Percentiles rank a stretch among this genome's conserved stretches.
phyloP scores from a whole-genome alignment of 1,140 invertebrate species.

The Drosophila nasuta region DNA sequence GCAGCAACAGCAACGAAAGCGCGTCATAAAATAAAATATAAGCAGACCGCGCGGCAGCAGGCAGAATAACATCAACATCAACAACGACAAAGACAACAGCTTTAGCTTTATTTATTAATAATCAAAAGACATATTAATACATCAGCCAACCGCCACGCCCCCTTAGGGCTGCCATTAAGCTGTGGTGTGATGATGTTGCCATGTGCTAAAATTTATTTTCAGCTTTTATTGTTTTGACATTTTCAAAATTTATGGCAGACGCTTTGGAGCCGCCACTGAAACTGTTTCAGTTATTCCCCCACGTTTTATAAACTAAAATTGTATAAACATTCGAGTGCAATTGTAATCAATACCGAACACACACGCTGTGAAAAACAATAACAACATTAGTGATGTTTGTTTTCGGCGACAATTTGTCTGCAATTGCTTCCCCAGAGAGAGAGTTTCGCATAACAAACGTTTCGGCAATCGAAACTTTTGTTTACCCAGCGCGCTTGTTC shows the following conservation, averaged over 20 bases:
- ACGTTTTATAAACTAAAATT: slow-evolving; percentile 15
- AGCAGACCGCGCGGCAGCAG: slow-evolving; percentile 70
- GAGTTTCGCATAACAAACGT: not conserved
- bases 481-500: slow-evolving; percentile 50
- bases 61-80: slow-evolving; percentile 35
- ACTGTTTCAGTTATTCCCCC: slow-evolving; percentile 15
- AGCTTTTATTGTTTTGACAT: slow-evolving; percentile 63
- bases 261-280: slow-evolving; percentile 43
- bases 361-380: slow-evolving; percentile 7
- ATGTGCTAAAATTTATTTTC: slow-evolving; percentile 40
- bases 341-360: slow-evolving; percentile 63
- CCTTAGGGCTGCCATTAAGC: not conserved
- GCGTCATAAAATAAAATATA: slow-evolving; percentile 69
- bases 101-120: slow-evolving; percentile 80
- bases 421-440: slow-evolving; percentile 37
- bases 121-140: slow-evolving; percentile 70
- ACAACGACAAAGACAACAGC: slow-evolving; percentile 38
- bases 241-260: slow-evolving; percentile 66
- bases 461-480: slow-evolving; percentile 40
- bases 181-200: slow-evolving; percentile 27
- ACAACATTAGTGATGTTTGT: slow-evolving; percentile 20
- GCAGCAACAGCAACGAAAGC: slow-evolving; percentile 31
- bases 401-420: slow-evolving; percentile 74
- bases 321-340: slow-evolving; percentile 66
- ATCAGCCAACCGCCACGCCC: slow-evolving; percentile 17